A percentile compares a stretch with the other conserved stretches of the same genome.
These are phyloP conservation scores for Nesogale talazaci DNA, from an alignment of 2,113 vertebrate genomes.

Conservation along the genomic window DNA sequence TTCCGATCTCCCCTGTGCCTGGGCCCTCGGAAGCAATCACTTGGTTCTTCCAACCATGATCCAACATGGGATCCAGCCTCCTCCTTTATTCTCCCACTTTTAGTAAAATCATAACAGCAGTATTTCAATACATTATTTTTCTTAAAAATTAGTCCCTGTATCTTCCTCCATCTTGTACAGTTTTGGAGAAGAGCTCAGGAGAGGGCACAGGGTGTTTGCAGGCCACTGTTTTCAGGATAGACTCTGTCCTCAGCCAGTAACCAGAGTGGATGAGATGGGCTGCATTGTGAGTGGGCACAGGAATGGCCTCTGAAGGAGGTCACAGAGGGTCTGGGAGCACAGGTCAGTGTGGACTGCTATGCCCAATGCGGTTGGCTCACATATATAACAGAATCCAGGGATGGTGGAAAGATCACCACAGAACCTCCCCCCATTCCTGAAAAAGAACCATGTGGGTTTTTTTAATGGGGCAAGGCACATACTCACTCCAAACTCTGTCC, in stretches of 20 bases:
- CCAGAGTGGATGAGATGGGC: background rate
- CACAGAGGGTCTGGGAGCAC: background rate
- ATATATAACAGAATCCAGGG: background rate
- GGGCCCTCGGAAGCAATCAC: accelerated
- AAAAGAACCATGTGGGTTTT: background rate
- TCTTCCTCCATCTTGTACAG: background rate
- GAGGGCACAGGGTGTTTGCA: background rate
- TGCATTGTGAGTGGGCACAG: background rate
- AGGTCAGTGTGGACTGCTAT: background rate
- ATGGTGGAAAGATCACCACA: background rate
- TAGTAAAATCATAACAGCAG: background rate
- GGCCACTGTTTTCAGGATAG: accelerated
- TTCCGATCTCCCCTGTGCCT: background rate
- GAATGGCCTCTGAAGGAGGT: background rate
- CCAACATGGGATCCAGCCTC: background rate
- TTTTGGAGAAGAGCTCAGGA: background rate
- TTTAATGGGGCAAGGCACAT: background rate
- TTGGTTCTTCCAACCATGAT: too few relatives aligned
- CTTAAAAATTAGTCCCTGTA: background rate
- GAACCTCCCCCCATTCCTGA: background rate
- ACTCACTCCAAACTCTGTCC: background rate
- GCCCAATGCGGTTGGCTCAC: background rate
- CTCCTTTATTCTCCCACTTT: background rate
- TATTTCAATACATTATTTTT: background rate
- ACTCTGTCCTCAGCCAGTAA: accelerated